These are phyloP conservation scores for Belonocnema kinseyi DNA, from an alignment of 1,140 invertebrate genomes.

Conservation along the genomic window DNA sequence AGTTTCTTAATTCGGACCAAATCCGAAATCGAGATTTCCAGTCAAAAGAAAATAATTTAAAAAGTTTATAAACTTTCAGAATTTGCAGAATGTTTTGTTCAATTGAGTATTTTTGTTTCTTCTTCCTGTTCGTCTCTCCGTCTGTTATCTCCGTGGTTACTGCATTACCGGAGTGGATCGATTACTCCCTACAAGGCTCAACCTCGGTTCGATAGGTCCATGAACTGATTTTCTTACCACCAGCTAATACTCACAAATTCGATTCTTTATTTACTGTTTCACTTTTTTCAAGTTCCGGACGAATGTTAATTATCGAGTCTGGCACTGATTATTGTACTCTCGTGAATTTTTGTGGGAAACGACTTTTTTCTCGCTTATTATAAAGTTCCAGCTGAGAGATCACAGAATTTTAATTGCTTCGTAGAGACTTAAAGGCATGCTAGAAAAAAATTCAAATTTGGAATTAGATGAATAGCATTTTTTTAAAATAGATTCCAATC, in stretches of 20 bases:
- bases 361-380: not conserved
- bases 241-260: conserved; percentile 4
- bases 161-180: conserved; percentile 27
- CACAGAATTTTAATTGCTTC: not conserved
- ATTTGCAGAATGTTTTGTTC: not conserved
- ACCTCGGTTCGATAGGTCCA: conserved; percentile 20
- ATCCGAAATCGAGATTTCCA: not conserved
- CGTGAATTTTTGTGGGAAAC: not conserved
- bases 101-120: conserved; percentile 1
- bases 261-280: not conserved
- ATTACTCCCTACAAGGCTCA: conserved; percentile 17
- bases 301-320: not conserved
- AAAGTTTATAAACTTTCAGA: not conserved
- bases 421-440: not conserved
- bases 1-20: not conserved
- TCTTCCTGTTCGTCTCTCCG: not conserved
- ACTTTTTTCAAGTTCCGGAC: not conserved
- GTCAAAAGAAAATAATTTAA: not conserved
- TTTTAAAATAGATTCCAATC: no score
- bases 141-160: conserved; percentile 26
- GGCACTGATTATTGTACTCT: not conserved
- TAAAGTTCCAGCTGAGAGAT: not conserved
- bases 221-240: conserved; percentile 28
- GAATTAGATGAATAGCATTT: no score
- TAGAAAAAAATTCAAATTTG: not conserved